These are phyloP conservation scores for Hylaea fasciaria DNA, from an alignment of 2,888 invertebrate genomes.

Conservation along the genomic window DNA sequence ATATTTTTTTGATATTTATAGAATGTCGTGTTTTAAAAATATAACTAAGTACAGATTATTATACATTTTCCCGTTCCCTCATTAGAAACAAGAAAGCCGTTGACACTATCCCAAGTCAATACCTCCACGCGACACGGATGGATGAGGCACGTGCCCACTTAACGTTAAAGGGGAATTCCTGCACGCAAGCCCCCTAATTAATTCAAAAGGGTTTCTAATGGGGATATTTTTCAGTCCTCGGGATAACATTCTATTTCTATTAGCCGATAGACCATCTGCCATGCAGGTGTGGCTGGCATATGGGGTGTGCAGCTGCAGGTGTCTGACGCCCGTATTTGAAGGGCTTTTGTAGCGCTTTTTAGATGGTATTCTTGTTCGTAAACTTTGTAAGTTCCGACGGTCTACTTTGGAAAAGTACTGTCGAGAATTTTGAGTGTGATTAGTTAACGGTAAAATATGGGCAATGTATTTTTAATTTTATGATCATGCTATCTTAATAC, in stretches of 20 bases:
- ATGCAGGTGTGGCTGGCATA: constrained; percentile 65
- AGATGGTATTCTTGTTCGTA: constrained; percentile 21
- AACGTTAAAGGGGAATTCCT: constrained; percentile 27
- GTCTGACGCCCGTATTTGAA: constrained; percentile 36
- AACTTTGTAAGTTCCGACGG: background rate
- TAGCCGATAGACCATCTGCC: constrained; percentile 64
- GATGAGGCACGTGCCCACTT: constrained; percentile 21
- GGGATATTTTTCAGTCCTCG: constrained; percentile 27
- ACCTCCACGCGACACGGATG: constrained; percentile 9
- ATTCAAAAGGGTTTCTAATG: constrained; percentile 24
- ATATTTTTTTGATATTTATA: no score
- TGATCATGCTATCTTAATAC: no score
- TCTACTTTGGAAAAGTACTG: background rate
- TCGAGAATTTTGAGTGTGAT: background rate
- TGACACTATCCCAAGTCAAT: constrained; percentile 15
- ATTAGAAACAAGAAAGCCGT: constrained; percentile 2
- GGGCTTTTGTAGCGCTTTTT: constrained; percentile 31
- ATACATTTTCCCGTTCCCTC: no score
- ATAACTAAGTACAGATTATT: no score
- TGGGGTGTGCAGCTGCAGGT: constrained; percentile 48
- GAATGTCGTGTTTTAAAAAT: no score
- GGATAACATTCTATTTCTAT: constrained; percentile 31
- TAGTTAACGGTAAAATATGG: no score
- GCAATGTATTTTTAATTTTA: no score
- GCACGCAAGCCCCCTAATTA: constrained; percentile 28